Percentiles rank a stretch among this genome's conserved stretches.
These are phyloP conservation scores for Nemotelus nigrinus DNA, from an alignment of 2,888 invertebrate species.

Conservation along the genomic window DNA sequence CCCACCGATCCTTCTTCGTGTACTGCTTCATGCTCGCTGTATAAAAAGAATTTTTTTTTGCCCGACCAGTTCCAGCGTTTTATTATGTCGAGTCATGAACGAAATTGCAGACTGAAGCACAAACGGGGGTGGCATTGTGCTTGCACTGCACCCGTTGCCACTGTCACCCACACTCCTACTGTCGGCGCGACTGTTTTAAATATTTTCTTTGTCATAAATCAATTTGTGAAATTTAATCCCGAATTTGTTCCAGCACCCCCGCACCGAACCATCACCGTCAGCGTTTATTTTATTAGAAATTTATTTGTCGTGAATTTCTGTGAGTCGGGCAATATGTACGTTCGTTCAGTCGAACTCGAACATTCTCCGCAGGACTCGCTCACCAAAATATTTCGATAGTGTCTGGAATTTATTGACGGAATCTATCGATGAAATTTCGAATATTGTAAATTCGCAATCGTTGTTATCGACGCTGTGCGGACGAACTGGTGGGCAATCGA, in stretches of 20 bases:
- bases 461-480: constrained; percentile 2
- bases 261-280: not conserved
- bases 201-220: constrained; percentile 50
- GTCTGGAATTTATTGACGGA: constrained; percentile 33
- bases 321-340: not conserved
- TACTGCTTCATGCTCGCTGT: not conserved
- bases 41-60: not conserved
- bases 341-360: not conserved
- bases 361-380: constrained; percentile 11
- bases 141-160: no score
- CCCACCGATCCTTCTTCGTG: not conserved
- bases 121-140: not conserved
- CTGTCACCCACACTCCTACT: no score
- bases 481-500: not conserved
- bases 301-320: not conserved
- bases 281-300: constrained; percentile 38
- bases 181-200: constrained; percentile 43
- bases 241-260: constrained; percentile 47
- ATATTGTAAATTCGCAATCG: constrained; percentile 13
- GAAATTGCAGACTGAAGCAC: not conserved
- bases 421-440: constrained; percentile 36
- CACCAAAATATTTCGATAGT: constrained; percentile 28
- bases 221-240: constrained; percentile 51
- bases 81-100: constrained; percentile 7
- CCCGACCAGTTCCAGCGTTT: not conserved